These are phyloP conservation scores for Drosophila lacteicornis DNA, from an alignment of 1,140 invertebrate genomes.

Conservation along the genomic window DNA sequence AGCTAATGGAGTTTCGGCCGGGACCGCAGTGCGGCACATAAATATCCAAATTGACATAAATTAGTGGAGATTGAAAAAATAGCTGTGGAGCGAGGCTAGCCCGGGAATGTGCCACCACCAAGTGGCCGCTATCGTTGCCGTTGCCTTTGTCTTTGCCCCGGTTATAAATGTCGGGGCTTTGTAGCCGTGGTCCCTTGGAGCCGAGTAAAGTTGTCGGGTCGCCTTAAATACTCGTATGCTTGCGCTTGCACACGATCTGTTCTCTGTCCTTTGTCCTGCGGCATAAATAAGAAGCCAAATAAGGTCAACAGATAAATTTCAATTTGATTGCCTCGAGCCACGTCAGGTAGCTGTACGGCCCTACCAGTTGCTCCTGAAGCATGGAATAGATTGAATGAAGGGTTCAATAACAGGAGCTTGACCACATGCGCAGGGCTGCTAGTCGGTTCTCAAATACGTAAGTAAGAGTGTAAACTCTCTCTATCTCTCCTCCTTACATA, in stretches of 20 bases:
- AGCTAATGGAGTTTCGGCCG: constrained; percentile 49
- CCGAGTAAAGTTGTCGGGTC: constrained; percentile 42
- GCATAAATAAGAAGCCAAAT: constrained; percentile 57
- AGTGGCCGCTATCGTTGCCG: constrained; percentile 23
- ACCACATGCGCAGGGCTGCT: neutral
- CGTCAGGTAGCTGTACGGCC: constrained; percentile 14
- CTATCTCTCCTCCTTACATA: too few relatives aligned
- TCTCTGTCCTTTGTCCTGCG: constrained; percentile 12
- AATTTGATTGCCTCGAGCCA: constrained; percentile 52
- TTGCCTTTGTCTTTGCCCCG: constrained; percentile 44
- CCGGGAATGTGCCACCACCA: constrained; percentile 9
- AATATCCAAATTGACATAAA: constrained; percentile 68
- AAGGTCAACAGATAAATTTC: constrained; percentile 63
- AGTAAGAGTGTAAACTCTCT: too few relatives aligned
- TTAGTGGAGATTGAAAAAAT: constrained; percentile 66
- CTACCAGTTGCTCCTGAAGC: constrained; percentile 30
- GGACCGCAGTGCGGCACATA: constrained; percentile 54
- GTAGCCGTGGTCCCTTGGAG: constrained; percentile 29
- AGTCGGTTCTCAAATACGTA: neutral
- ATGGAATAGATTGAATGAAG: neutral
- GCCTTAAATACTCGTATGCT: constrained; percentile 60
- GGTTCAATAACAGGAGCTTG: neutral
- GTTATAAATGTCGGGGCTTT: constrained; percentile 36
- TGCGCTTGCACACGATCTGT: constrained; percentile 10
- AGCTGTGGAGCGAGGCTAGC: constrained; percentile 1